Percentiles rank a stretch among this genome's conserved stretches.
phyloP scores from a whole-genome alignment of 2,888 invertebrate species.

The Oscheius sp. region DNA sequence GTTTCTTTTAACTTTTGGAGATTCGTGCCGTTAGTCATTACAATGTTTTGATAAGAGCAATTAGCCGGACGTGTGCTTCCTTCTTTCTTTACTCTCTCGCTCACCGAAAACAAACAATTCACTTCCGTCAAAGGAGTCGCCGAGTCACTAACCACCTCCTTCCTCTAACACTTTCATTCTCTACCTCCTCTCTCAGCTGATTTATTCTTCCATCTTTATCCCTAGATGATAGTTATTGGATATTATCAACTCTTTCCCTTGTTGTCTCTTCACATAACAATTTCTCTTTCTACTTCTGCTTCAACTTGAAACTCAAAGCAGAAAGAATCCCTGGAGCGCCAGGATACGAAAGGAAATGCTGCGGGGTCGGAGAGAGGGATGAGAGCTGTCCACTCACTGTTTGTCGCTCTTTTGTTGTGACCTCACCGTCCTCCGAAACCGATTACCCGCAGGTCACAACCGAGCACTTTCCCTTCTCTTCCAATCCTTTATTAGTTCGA shows the following conservation, averaged over 20 bases:
- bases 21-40: too few relatives aligned
- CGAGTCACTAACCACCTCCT: slow-evolving; percentile 15
- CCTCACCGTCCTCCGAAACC: slow-evolving; percentile 8
- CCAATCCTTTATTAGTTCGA: too few relatives aligned
- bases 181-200: neutral
- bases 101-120: slow-evolving; percentile 23
- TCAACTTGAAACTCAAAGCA: too few relatives aligned
- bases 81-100: slow-evolving; percentile 21
- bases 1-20: too few relatives aligned
- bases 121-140: slow-evolving; percentile 29
- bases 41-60: slow-evolving; percentile 22
- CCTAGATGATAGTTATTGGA: neutral
- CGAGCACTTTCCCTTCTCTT: neutral
- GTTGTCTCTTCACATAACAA: too few relatives aligned
- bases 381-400: slow-evolving; percentile 13
- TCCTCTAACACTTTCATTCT: neutral
- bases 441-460: slow-evolving; percentile 11
- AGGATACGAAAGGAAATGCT: neutral
- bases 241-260: neutral
- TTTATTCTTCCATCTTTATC: neutral
- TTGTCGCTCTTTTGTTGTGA: slow-evolving; percentile 22
- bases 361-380: neutral
- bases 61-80: slow-evolving; percentile 11
- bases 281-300: neutral
- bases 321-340: neutral